Evolutionary conservation across 2,113 vertebrate genomes (phyloP).

Genomic region (Columbina picui): DNA sequence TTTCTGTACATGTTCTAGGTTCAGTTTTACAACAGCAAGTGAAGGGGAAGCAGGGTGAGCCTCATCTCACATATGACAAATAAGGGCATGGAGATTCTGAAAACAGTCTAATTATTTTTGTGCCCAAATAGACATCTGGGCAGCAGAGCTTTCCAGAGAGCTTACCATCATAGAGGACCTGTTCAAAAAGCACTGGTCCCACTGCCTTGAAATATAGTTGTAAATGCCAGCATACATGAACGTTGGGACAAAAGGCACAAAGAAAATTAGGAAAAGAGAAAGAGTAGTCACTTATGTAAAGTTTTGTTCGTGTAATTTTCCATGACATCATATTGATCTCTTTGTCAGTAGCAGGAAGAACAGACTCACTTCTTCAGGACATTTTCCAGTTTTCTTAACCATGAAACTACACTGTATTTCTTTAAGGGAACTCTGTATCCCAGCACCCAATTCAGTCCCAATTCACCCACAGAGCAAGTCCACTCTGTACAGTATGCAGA

Average conservation of each 20-base stretch:
- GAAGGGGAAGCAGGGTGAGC: not conserved
- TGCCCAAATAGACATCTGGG: not conserved
- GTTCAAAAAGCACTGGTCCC: not conserved
- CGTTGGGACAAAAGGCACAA: not conserved
- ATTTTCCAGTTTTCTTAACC: not conserved
- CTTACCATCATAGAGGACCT: not conserved
- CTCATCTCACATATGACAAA: not conserved
- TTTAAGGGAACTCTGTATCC: not conserved
- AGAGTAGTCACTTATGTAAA: not conserved
- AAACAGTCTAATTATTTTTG: not conserved
- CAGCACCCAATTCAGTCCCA: not conserved
- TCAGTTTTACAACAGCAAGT: not conserved
- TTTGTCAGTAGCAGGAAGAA: not conserved
- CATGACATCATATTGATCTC: not conserved
- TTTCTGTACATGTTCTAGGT: not conserved
- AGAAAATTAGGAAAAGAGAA: not conserved
- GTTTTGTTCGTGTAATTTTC: not conserved
- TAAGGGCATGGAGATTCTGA: not conserved
- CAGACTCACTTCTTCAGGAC: not conserved
- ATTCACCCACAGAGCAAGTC: not conserved
- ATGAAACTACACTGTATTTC: not conserved
- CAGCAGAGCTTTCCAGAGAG: not conserved
- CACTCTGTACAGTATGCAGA: not conserved
- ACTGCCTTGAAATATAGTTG: not conserved
- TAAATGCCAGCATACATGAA: not conserved